Percentiles rank a stretch among this genome's conserved stretches.
phyloP scores from a whole-genome alignment of 2,888 invertebrate genomes.

The Chrysolina oricalcia region DNA sequence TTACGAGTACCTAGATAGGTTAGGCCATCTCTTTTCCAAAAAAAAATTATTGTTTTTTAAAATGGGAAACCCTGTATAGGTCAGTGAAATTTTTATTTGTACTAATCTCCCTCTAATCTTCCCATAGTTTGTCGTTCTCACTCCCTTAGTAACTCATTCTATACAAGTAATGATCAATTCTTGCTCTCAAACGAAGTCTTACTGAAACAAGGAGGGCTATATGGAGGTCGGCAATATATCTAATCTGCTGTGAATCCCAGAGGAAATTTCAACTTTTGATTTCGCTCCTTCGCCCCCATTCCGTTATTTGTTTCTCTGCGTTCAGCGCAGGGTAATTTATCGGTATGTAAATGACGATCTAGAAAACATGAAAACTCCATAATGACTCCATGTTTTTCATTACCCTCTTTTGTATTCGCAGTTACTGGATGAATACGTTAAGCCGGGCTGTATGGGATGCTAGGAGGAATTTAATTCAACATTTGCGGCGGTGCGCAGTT shows the following conservation, averaged over 20 bases:
- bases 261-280: slow-evolving; percentile 24
- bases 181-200: neutral
- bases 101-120: too few relatives aligned
- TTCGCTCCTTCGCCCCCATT: slow-evolving; percentile 1
- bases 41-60: too few relatives aligned
- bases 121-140: too few relatives aligned
- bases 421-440: slow-evolving; percentile 1
- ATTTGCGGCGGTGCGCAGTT: neutral
- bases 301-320: slow-evolving; percentile 8
- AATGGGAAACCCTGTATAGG: too few relatives aligned
- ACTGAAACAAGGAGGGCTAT: neutral
- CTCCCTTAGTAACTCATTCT: too few relatives aligned
- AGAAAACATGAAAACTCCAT: slow-evolving; percentile 17
- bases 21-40: too few relatives aligned
- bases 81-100: too few relatives aligned
- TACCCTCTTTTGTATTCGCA: neutral
- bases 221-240: slow-evolving; percentile 1
- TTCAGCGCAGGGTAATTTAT: slow-evolving; percentile 14
- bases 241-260: slow-evolving; percentile 2
- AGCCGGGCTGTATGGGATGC: neutral
- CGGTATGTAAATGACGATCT: slow-evolving; percentile 11
- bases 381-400: slow-evolving; percentile 23
- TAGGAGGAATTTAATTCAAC: neutral
- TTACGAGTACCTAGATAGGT: too few relatives aligned
- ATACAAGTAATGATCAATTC: neutral